Evolutionary conservation across 1,140 invertebrate species (phyloP).

Genomic region (Telenomus remus): DNA sequence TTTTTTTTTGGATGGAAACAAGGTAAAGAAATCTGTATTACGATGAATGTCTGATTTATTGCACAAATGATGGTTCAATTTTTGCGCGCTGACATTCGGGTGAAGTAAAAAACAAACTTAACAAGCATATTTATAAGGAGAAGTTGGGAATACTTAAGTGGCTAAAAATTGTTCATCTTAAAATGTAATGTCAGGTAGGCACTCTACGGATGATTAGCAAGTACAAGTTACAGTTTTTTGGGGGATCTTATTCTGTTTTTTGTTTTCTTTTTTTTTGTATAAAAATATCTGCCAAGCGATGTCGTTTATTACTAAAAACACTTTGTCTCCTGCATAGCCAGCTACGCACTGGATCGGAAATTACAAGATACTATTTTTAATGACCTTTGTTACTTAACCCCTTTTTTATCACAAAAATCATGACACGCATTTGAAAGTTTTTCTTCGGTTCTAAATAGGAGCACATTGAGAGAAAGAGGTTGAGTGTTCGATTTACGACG

Average conservation of each 20-base stretch:
- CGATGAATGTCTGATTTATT: conserved; percentile 61
- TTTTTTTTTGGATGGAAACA: conserved; percentile 4
- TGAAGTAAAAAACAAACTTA: conserved; percentile 59
- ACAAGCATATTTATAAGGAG: conserved; percentile 57
- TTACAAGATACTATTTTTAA: conserved; percentile 46
- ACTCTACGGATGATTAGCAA: conserved; percentile 56
- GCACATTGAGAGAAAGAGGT: conserved; percentile 44
- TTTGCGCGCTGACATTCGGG: conserved; percentile 52
- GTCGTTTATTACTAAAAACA: conserved; percentile 47
- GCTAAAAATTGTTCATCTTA: conserved; percentile 51
- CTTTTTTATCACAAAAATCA: conserved; percentile 56
- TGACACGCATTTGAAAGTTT: conserved; percentile 45
- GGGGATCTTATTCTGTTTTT: too few species aligned
- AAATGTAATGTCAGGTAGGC: conserved; percentile 52
- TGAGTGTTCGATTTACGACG: conserved; percentile 12
- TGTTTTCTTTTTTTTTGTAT: too few species aligned
- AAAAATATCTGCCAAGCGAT: conserved; percentile 40
- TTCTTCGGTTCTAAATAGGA: not conserved
- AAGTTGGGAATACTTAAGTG: conserved; percentile 52
- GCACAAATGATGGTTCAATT: conserved; percentile 55
- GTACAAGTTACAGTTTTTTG: too few species aligned
- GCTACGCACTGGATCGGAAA: conserved; percentile 56
- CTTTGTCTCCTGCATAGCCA: conserved; percentile 56
- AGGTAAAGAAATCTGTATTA: conserved; percentile 21
- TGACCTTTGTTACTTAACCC: conserved; percentile 54